A percentile compares a stretch with the other conserved stretches of the same genome.
Conservation (phyloP, 1,140 invertebrate genomes). For the Stegodyphus mimosarum region DNA sequence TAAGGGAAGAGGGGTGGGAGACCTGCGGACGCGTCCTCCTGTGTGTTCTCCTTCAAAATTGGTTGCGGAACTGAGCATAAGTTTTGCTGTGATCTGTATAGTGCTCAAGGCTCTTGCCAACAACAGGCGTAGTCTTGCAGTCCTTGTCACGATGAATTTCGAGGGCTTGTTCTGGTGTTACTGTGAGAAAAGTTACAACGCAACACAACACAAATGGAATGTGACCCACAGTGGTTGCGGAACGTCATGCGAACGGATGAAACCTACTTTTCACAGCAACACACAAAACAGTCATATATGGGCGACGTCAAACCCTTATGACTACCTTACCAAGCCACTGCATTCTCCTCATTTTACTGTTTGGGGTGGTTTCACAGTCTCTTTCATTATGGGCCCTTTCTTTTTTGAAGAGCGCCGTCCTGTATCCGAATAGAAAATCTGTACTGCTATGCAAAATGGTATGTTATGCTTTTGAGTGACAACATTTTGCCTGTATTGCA, state of each 20-base stretch:
- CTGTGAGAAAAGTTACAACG: no score
- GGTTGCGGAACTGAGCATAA: no score
- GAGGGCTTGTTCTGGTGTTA: no score
- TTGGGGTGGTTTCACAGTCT: background rate
- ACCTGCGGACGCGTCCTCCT: no score
- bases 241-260: background rate
- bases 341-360: background rate
- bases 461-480: background rate
- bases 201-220: background rate
- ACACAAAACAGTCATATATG: background rate
- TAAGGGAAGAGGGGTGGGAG: no score
- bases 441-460: background rate
- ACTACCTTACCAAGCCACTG: background rate
- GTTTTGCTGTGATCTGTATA: no score
- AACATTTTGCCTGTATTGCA: background rate
- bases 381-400: background rate
- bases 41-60: no score
- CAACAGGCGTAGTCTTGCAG: no score
- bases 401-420: background rate
- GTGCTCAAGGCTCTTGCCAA: no score
- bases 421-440: background rate
- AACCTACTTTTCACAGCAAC: background rate
- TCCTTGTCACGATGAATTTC: no score
- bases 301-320: background rate
- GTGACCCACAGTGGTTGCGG: background rate